These are phyloP conservation scores for Brachyhypopomus occidentalis DNA, from an alignment of 2,113 vertebrate genomes.

Conservation along the genomic window DNA sequence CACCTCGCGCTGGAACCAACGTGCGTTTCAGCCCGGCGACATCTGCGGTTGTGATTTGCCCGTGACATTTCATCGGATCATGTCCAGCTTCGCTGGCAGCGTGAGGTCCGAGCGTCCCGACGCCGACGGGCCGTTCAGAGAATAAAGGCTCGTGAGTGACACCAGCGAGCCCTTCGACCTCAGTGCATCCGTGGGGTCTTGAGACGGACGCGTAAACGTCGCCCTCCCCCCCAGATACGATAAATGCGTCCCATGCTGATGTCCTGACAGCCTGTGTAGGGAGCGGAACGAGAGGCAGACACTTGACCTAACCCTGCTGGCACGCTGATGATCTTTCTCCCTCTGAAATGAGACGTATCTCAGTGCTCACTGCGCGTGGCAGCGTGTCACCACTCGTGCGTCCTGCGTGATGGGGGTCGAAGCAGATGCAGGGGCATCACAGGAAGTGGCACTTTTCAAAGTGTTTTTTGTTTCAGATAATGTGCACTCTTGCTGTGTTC, in stretches of 20 bases:
- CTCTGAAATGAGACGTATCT: conserved; percentile 36
- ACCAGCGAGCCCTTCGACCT: conserved; percentile 56
- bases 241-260: conserved; percentile 60
- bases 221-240: conserved; percentile 63
- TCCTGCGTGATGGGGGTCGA: conserved; percentile 40
- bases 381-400: conserved; percentile 32
- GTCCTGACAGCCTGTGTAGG: conserved; percentile 61
- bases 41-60: conserved; percentile 25
- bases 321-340: conserved; percentile 44
- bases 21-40: conserved; percentile 11
- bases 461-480: not conserved
- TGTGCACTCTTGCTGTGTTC: conserved; percentile 12
- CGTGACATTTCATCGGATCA: conserved; percentile 46
- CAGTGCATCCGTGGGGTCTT: conserved; percentile 31
- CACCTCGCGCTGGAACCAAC: conserved; percentile 22
- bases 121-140: not conserved
- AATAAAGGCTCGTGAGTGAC: conserved; percentile 58
- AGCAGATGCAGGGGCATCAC: conserved; percentile 15
- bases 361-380: conserved; percentile 31
- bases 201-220: conserved; percentile 37
- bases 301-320: conserved; percentile 66
- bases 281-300: conserved; percentile 41
- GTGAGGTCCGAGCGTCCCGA: conserved; percentile 37
- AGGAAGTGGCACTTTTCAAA: conserved; percentile 15
- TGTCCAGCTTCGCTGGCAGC: conserved; percentile 39